Base-by-base conservation (phyloP, 1,140 invertebrate species). In the Penaeus japonicus region DNA sequence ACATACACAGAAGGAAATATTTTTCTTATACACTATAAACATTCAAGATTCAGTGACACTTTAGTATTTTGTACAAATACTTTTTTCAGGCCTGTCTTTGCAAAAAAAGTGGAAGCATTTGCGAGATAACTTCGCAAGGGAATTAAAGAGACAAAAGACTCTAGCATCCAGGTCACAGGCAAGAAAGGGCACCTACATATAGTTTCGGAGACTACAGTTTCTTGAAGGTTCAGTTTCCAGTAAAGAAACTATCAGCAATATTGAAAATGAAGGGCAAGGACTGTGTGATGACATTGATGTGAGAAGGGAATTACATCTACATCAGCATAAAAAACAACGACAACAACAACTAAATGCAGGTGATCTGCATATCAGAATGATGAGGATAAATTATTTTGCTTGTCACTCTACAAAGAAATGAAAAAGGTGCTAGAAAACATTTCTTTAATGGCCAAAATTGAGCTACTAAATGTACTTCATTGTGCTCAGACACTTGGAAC, bases 31-130 rank as follows among this genome's bases (percentile, higher is more conserved):
- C 15, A 17, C 15, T 59, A 59, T 59, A 59, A 17, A 59, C n/a
- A 59, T 59, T 59, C 15, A 15, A 59, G n/a, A n/a, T n/a, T n/a
- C n/a, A n/a, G n/a, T n/a, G n/a, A n/a, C n/a, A n/a, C n/a, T n/a
- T n/a, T n/a, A n/a, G n/a, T 75, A 75, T 3, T 73, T 75, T 75
- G 7, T 75, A 4, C 53, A 7, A 4, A 53, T 53, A 12, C n/a
- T n/a, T 55, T 85, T 85, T 77, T 78, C 53, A 54, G 27, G 32
- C 39, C 4, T 65, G 39, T 3, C 22, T 39, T 77, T 77, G 65
- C 84, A 85, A 75, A 85, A 75, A 65, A 85, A 85, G 65, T 85
- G 84, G 84, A 77, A 85, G 75, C 75, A 32, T 75, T 75, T 85
- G 12, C 35, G 84, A 75, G 73, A 84, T 39, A 32, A 20, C 27